Conservation (phyloP, 2,113 vertebrate genomes). For the Halcyon senegalensis region DNA sequence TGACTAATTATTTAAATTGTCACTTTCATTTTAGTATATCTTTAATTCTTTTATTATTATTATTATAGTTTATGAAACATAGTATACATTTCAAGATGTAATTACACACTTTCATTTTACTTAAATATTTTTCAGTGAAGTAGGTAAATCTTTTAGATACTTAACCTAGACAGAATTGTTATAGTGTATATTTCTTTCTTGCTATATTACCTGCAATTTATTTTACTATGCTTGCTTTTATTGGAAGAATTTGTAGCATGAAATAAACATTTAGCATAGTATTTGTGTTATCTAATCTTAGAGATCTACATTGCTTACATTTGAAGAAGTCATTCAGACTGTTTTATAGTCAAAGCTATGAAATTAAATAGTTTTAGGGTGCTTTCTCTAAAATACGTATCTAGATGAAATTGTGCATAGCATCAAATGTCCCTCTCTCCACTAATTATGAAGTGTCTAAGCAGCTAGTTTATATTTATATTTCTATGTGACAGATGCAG, state of each 20-base stretch:
- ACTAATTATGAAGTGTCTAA: not conserved
- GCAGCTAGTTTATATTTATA: not conserved
- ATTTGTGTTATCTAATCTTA: not conserved
- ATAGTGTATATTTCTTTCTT: not conserved
- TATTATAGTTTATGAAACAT: not conserved
- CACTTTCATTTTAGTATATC: not conserved
- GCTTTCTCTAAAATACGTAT: not conserved
- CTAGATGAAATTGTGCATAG: not conserved
- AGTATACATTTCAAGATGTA: not conserved
- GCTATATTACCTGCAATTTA: not conserved
- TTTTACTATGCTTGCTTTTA: not conserved
- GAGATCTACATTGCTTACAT: not conserved
- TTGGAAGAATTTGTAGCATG: not conserved
- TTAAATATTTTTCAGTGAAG: not conserved
- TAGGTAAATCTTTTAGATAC: not conserved
- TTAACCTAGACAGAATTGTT: not conserved
- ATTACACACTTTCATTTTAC: not conserved
- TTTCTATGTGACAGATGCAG: not conserved
- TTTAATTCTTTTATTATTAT: not conserved
- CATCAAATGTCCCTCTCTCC: not conserved
- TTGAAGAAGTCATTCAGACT: not conserved
- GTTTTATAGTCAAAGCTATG: not conserved
- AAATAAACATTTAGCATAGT: not conserved
- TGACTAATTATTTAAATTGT: not conserved
- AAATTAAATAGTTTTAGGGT: not conserved